phyloP scores from a whole-genome alignment of 2,888 invertebrate species.

The Polia nebulosa region DNA sequence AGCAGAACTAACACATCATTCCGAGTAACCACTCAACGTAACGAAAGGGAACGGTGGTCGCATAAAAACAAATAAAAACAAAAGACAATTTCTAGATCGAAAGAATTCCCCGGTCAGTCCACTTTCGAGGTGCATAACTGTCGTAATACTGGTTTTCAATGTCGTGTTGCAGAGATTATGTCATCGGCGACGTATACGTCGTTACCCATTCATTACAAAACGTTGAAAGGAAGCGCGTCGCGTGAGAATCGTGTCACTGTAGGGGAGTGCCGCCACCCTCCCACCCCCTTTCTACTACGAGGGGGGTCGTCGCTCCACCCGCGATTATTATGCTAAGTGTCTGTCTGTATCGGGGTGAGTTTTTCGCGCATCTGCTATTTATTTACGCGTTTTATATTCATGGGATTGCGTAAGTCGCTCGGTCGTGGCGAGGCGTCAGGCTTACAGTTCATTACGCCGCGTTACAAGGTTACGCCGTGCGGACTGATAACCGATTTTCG shows the following conservation, averaged over 20 bases:
- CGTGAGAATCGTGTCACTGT: constrained; percentile 90
- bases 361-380: constrained; percentile 91
- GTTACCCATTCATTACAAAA: constrained; percentile 88
- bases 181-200: constrained; percentile 83
- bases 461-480: constrained; percentile 76
- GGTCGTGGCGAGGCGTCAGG: constrained; percentile 81
- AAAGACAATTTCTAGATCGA: constrained; percentile 69
- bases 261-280: constrained; percentile 74
- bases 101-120: constrained; percentile 72
- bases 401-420: constrained; percentile 85
- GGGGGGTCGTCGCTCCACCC: constrained; percentile 71
- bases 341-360: constrained; percentile 87
- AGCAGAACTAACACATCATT: constrained; percentile 22
- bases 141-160: constrained; percentile 81
- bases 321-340: constrained; percentile 91
- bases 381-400: constrained; percentile 91
- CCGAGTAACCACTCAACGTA: constrained; percentile 43
- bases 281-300: constrained; percentile 37
- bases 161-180: constrained; percentile 79
- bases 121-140: constrained; percentile 74
- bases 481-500: constrained; percentile 68
- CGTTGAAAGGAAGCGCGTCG: constrained; percentile 86
- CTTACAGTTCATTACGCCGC: constrained; percentile 87
- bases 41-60: constrained; percentile 60
- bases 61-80: constrained; percentile 63